These are phyloP conservation scores for Mya arenaria DNA, from an alignment of 1,140 invertebrate genomes.

Conservation along the genomic window DNA sequence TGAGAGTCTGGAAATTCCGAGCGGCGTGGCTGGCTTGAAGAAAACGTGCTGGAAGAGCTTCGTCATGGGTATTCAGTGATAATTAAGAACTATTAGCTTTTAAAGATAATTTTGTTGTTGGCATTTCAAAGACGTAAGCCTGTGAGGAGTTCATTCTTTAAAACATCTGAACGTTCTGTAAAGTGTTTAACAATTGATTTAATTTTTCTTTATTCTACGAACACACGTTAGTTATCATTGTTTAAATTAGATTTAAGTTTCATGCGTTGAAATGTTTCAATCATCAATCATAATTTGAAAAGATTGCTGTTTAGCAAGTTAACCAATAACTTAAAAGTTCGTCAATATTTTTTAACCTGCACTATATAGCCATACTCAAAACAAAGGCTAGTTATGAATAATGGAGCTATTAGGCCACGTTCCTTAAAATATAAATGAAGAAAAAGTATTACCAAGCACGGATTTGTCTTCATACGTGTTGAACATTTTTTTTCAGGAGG, in stretches of 20 bases:
- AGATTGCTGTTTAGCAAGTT: not conserved
- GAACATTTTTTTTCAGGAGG: conserved; percentile 6
- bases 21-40: conserved; percentile 57
- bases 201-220: not conserved
- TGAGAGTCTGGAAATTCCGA: not conserved
- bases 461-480: not conserved
- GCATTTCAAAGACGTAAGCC: not conserved
- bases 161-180: not conserved
- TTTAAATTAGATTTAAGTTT: no score
- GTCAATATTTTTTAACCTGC: not conserved
- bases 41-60: conserved; percentile 66
- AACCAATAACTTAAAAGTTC: not conserved
- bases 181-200: not conserved
- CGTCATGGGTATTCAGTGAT: conserved; percentile 51
- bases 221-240: no score
- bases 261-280: no score
- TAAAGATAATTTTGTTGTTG: not conserved
- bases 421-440: not conserved
- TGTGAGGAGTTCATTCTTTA: not conserved
- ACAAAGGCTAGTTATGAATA: not conserved
- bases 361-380: not conserved
- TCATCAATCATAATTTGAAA: no score
- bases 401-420: not conserved
- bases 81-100: not conserved
- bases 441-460: not conserved